Percentiles rank a stretch among this genome's conserved stretches.
Evolutionary conservation across 2,888 invertebrate genomes (phyloP).

Genomic region (Lasioglossum vierecki): DNA sequence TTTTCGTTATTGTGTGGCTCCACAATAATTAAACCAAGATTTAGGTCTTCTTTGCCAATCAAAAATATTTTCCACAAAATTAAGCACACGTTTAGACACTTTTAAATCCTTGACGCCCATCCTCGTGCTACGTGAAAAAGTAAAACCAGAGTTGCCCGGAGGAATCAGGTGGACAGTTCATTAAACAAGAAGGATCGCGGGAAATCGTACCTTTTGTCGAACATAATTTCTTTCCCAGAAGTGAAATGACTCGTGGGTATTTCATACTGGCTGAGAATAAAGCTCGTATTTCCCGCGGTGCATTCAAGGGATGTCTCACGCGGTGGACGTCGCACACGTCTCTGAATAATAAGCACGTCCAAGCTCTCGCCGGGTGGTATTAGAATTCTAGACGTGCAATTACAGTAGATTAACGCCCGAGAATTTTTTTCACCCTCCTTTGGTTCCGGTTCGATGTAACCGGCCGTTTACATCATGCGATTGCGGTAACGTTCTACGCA

Average conservation of each 20-base stretch:
- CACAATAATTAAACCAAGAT: not conserved
- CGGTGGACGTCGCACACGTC: not conserved
- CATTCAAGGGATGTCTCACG: not conserved
- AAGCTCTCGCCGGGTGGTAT: not conserved
- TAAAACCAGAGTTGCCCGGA: not conserved
- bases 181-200: not conserved
- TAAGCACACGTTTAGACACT: not conserved
- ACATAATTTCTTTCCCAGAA: constrained; percentile 1
- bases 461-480: constrained; percentile 48
- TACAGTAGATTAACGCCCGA: constrained; percentile 6
- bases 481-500: constrained; percentile 58
- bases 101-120: not conserved
- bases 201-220: not conserved
- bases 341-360: constrained; percentile 11
- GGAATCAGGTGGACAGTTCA: not conserved
- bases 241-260: not conserved
- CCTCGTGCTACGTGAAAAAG: not conserved
- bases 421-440: not conserved
- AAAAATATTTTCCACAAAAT: not conserved
- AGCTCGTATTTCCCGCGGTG: not conserved
- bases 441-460: constrained; percentile 1
- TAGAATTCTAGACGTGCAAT: constrained; percentile 15
- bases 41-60: not conserved
- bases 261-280: not conserved
- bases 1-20: not conserved